Percentiles rank a stretch among this genome's conserved stretches.
Conservation (phyloP, 2,113 vertebrate species). For the Chiloscyllium plagiosum region DNA sequence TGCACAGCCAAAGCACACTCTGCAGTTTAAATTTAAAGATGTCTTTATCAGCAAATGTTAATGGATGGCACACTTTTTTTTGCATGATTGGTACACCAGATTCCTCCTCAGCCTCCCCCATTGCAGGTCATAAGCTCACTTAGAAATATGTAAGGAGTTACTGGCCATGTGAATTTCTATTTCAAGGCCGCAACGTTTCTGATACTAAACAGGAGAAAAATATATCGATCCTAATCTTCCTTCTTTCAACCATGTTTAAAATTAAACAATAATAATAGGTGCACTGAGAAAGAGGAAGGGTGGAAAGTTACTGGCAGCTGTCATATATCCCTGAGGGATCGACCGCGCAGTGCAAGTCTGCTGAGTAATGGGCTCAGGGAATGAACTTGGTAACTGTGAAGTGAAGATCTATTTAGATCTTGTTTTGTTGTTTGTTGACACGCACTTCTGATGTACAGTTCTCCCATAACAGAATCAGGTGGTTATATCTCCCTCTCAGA, state of each 20-base stretch:
- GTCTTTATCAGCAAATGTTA: slow-evolving; percentile 55
- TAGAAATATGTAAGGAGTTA: too few species aligned
- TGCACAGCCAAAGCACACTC: slow-evolving; percentile 51
- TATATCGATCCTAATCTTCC: not conserved
- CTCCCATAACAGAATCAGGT: not conserved
- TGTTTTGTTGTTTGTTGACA: not conserved
- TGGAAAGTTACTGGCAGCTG: slow-evolving; percentile 16
- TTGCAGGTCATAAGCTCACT: not conserved
- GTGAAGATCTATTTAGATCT: not conserved
- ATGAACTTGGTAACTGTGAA: not conserved
- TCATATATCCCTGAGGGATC: not conserved
- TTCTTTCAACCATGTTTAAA: not conserved
- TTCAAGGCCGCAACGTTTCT: not conserved
- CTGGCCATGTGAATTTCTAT: not conserved
- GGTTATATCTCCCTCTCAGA: not conserved
- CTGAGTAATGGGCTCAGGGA: not conserved
- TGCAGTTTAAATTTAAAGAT: slow-evolving; percentile 56
- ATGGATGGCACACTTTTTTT: slow-evolving; percentile 51
- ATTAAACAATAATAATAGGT: not conserved
- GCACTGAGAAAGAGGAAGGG: not conserved
- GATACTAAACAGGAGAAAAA: not conserved
- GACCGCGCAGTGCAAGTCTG: not conserved
- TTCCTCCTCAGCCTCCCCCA: slow-evolving; percentile 50
- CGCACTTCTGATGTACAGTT: not conserved
- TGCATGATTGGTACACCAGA: slow-evolving; percentile 53